Percentiles rank a stretch among this genome's conserved stretches.
These are phyloP conservation scores for Drosophila simulans DNA, from an alignment of 1,140 invertebrate species.

Conservation along the genomic window DNA sequence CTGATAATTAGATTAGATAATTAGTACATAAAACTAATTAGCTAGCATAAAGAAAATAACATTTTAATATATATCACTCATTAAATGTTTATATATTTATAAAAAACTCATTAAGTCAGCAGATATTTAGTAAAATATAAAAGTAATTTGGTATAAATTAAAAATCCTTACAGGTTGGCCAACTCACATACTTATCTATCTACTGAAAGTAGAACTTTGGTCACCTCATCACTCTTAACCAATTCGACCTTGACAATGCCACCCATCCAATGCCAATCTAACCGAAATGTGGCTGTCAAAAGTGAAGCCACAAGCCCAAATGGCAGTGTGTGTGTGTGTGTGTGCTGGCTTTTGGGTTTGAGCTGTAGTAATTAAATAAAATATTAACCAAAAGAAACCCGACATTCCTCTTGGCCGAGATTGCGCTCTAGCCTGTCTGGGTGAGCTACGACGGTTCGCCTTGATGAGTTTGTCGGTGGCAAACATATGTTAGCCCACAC, in stretches of 20 bases:
- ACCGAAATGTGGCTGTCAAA: constrained; percentile 22
- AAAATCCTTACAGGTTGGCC: too few species aligned
- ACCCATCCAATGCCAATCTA: constrained; percentile 12
- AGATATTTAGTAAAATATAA: too few species aligned
- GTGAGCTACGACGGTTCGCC: constrained; percentile 20
- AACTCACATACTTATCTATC: too few species aligned
- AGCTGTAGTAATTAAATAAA: constrained; percentile 52
- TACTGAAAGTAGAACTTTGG: not conserved
- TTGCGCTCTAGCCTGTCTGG: constrained; percentile 3
- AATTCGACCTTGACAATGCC: constrained; percentile 33
- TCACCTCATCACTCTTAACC: not conserved
- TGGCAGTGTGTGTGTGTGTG: not conserved
- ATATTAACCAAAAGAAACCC: constrained; percentile 49
- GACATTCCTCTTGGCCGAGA: constrained; percentile 6
- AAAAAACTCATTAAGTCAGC: too few species aligned
- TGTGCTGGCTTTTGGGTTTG: constrained; percentile 3
- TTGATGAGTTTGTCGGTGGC: constrained; percentile 61
- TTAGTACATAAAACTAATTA: too few species aligned
- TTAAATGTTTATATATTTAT: too few species aligned
- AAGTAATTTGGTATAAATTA: too few species aligned
- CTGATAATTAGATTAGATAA: too few species aligned
- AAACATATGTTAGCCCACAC: constrained; percentile 49
- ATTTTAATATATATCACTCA: too few species aligned
- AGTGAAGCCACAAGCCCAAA: constrained; percentile 5
- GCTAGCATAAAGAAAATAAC: too few species aligned